These are phyloP conservation scores for Progne subis DNA, from an alignment of 2,113 vertebrate genomes.

Conservation along the genomic window DNA sequence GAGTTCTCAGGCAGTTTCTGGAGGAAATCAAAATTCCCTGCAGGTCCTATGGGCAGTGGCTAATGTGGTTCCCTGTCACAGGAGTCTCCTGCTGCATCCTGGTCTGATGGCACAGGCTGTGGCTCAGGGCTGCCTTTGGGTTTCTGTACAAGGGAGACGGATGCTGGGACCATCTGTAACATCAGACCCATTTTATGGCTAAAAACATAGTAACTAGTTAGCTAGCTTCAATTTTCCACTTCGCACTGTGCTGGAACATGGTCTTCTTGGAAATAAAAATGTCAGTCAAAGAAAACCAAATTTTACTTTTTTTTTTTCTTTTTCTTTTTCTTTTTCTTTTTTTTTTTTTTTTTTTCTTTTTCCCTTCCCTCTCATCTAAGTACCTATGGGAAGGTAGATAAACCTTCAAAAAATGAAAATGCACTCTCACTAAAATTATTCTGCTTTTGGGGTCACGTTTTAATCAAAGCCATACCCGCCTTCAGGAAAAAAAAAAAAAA, in stretches of 20 bases:
- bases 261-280: conserved; percentile 62
- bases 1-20: background rate
- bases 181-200: conserved; percentile 18
- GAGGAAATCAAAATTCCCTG: background rate
- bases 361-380: background rate
- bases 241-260: background rate
- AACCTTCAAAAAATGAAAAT: conserved; percentile 60
- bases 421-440: conserved; percentile 44
- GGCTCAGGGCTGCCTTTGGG: background rate
- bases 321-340: background rate
- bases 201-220: conserved; percentile 22
- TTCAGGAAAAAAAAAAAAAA: conserved; percentile 60
- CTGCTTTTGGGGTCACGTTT: conserved; percentile 72
- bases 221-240: conserved; percentile 46
- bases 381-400: conserved; percentile 56
- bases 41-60: background rate
- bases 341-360: background rate
- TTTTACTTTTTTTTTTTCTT: background rate
- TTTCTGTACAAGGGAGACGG: background rate
- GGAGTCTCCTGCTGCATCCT: accelerated
- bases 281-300: conserved; percentile 67
- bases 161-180: background rate
- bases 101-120: accelerated
- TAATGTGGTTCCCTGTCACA: background rate
- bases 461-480: conserved; percentile 75